Evolutionary conservation across 2,888 invertebrate species (phyloP).

Genomic region (Andrena haemorrhoa): DNA sequence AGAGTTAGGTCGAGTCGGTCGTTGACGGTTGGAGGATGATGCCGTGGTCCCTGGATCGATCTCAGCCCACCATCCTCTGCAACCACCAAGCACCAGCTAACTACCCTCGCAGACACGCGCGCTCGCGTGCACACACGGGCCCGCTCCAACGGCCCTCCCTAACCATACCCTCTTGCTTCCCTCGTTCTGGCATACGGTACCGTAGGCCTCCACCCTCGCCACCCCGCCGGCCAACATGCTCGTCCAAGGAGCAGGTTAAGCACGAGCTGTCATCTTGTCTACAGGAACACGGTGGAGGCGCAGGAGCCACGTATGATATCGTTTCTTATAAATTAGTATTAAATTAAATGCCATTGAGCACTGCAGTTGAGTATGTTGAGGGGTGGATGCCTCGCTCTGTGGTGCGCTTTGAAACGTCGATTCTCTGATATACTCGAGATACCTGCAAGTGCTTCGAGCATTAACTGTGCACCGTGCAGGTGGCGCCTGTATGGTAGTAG

Average conservation of each 20-base stretch:
- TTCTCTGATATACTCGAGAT: too few relatives aligned
- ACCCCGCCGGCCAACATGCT: neutral
- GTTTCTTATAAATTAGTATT: too few relatives aligned
- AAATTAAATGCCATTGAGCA: too few relatives aligned
- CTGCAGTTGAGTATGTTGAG: too few relatives aligned
- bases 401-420: too few relatives aligned
- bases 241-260: neutral
- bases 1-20: constrained; percentile 65
- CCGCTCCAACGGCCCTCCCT: neutral
- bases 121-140: neutral
- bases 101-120: constrained; percentile 59
- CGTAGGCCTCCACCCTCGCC: neutral
- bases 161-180: neutral
- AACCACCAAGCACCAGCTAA: constrained; percentile 74
- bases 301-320: too few relatives aligned
- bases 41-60: constrained; percentile 80
- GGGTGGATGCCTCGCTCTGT: too few relatives aligned
- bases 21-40: constrained; percentile 78
- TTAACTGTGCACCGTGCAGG: too few relatives aligned
- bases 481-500: too few relatives aligned
- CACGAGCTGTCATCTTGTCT: too few relatives aligned
- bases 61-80: constrained; percentile 65
- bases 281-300: too few relatives aligned
- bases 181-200: neutral
- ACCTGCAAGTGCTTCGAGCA: too few relatives aligned